Evolutionary conservation across 2,797 vertebrate species (phyloP), one percentile per base, ranked within the genome.

Genomic region (Coluber constrictor): DNA sequence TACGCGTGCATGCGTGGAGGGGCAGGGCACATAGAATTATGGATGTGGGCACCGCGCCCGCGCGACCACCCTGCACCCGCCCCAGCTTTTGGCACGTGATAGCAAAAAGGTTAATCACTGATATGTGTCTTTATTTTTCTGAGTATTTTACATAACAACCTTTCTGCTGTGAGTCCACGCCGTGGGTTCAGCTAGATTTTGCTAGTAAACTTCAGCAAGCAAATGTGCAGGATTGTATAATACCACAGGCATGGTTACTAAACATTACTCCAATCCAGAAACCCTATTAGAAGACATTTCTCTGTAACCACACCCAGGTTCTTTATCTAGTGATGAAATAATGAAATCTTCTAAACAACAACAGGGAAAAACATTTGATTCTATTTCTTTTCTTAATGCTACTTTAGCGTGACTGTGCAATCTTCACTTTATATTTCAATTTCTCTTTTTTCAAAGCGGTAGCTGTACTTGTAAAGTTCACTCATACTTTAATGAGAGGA

Each of bases 281-380:
- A 96, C 94, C 94, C 94, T 95, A 56, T 94, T 93, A 60, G 2
- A 90, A 94, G 87, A 37, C 54, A 57, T 23, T 86, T 90, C 27
- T 90, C 86, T 90, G 10, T 47, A 83, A 25, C 74, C 37, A 47
- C 20, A 47, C 74, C 0, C 43, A 92, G 91, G 56, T 92, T 93
- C 87, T 95, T 12, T 60, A 92, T 87, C 57, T 94, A 93, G 60
- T 92, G 92, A 94, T 93, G 95, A 95, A 94, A 96, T 95, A 94
- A 95, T 94, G 90, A 74, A 51, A 87, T 20, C 51, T 70, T 87
- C 23, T 32, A 43, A 54, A 87, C 20, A 87, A 63, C 27, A 63
- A 32, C 12, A 87, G 55, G 57, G 57, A 5, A 6, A 25, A 47
- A 25, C 10, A 83, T 83, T 10, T 83, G 74, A 10, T 83, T 83